phyloP scores from a whole-genome alignment of 2,113 vertebrate species.

The Leucopsar rothschildi region DNA sequence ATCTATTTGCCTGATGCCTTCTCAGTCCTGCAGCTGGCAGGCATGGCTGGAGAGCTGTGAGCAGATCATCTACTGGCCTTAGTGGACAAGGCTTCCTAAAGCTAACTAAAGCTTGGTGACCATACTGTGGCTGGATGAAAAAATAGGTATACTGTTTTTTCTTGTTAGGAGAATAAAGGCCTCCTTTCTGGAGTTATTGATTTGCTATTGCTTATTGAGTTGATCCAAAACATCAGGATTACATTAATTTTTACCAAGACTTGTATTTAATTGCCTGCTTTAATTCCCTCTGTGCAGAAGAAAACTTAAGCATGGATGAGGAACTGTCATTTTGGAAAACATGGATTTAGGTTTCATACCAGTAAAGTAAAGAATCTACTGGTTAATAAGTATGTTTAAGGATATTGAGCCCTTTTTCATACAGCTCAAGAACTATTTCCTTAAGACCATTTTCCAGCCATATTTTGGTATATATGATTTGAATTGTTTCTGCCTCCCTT shows the following conservation, averaged over 20 bases:
- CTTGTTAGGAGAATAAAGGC: background rate
- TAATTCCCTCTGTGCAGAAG: background rate
- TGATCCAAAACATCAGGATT: background rate
- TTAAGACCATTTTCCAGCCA: background rate
- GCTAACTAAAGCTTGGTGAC: background rate
- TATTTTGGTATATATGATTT: background rate
- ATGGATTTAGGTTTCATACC: background rate
- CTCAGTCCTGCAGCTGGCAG: background rate
- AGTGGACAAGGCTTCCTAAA: background rate
- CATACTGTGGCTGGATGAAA: background rate
- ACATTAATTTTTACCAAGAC: background rate
- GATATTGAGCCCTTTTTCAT: background rate
- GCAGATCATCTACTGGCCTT: accelerated
- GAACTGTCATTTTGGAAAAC: background rate
- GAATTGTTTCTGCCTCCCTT: background rate
- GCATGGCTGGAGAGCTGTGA: background rate
- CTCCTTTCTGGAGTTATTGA: background rate
- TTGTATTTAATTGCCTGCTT: background rate
- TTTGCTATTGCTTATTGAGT: background rate
- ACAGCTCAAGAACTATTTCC: background rate
- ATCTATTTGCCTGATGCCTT: background rate
- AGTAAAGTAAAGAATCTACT: background rate
- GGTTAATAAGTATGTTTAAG: background rate
- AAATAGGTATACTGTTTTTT: background rate
- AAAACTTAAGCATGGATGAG: background rate